Percentiles rank a stretch among this genome's conserved stretches.
phyloP scores from a whole-genome alignment of 2,888 invertebrate species.

The Drosophila ustulata region DNA sequence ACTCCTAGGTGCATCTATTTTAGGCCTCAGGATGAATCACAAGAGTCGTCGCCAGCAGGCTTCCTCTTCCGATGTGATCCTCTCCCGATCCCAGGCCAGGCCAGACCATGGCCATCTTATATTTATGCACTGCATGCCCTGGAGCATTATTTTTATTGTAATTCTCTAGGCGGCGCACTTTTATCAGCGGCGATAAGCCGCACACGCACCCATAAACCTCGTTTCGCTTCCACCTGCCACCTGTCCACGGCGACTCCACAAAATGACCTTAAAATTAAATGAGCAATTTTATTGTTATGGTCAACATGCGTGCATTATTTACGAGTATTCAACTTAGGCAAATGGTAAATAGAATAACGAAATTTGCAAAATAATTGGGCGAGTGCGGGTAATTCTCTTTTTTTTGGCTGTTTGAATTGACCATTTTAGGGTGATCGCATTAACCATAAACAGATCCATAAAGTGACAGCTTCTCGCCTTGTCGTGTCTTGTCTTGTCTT shows the following conservation, averaged over 20 bases:
- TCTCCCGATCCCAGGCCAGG: background rate
- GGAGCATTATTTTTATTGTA: conserved; percentile 50
- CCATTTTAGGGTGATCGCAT: conserved; percentile 27
- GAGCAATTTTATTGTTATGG: conserved; percentile 66
- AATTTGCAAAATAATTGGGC: conserved; percentile 1
- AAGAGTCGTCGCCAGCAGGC: conserved; percentile 17
- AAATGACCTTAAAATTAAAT: conserved; percentile 73
- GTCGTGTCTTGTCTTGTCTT: background rate
- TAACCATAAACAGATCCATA: conserved; percentile 36
- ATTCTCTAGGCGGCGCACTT: conserved; percentile 67
- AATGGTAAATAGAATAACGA: background rate
- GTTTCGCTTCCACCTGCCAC: conserved; percentile 39
- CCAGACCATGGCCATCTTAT: conserved; percentile 24
- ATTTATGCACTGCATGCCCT: conserved; percentile 67
- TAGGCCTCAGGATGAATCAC: conserved; percentile 57
- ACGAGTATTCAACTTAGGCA: conserved; percentile 11
- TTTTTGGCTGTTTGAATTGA: background rate
- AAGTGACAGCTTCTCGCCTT: conserved; percentile 31
- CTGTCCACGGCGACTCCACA: conserved; percentile 28
- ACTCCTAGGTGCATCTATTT: conserved; percentile 9
- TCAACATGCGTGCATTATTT: conserved; percentile 61
- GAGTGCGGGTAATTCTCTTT: background rate
- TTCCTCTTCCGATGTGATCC: conserved; percentile 50
- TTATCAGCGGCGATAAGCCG: conserved; percentile 62
- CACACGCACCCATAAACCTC: conserved; percentile 81